Evolutionary conservation across 92 coral and sea anemone genomes (phyloP).

Genomic region (Porites rus): DNA sequence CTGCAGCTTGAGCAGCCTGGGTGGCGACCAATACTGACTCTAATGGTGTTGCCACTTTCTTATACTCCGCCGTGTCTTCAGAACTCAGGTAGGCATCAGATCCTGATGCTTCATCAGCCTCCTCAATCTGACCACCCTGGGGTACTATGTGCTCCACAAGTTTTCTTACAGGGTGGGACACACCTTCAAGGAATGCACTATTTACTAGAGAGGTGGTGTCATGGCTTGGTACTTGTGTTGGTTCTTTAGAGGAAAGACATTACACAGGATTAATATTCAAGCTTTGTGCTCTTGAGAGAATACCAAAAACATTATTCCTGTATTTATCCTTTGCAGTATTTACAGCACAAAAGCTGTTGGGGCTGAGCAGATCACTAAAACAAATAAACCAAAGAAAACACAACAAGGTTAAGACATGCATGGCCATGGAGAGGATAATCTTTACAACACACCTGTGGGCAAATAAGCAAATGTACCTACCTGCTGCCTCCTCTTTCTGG

Average conservation of each 20-base stretch:
- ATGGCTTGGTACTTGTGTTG: slow-evolving; percentile 4
- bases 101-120: slow-evolving; percentile 58
- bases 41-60: slow-evolving; percentile 9
- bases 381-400: too few species aligned
- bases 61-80: slow-evolving; percentile 73
- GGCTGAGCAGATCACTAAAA: too few species aligned
- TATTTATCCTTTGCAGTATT: too few species aligned
- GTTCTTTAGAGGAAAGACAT: neutral
- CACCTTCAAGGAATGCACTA: slow-evolving; percentile 42
- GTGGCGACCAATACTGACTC: slow-evolving; percentile 25
- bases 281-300: neutral
- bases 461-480: neutral
- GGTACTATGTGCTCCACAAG: slow-evolving; percentile 65
- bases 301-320: too few species aligned
- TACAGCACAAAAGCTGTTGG: too few species aligned
- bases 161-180: slow-evolving; percentile 47
- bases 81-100: slow-evolving; percentile 82
- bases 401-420: too few species aligned
- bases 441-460: too few species aligned
- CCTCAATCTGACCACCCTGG: slow-evolving; percentile 11
- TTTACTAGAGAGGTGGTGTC: slow-evolving; percentile 56
- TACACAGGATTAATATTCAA: neutral
- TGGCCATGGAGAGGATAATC: too few species aligned
- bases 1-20: slow-evolving; percentile 45
- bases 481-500: slow-evolving; percentile 1